Base-by-base conservation (phyloP, 2,113 vertebrate species). In the Caretta caretta region DNA sequence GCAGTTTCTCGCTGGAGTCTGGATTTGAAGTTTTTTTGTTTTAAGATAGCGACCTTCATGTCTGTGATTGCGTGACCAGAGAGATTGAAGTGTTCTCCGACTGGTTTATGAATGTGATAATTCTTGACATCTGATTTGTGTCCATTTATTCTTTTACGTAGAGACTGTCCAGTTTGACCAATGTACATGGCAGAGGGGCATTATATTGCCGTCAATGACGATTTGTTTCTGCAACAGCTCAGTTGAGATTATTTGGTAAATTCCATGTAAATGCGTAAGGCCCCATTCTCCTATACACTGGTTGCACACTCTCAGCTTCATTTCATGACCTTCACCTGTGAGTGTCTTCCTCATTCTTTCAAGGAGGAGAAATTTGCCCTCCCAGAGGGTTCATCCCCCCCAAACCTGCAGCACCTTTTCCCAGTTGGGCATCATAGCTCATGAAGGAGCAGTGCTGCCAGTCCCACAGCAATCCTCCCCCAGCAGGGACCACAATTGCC, bases 371-470 rank as follows among this genome's bases (percentile, higher is more conserved):
- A n/a, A 0, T 0, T 2, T 50, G 11, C 16, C 59, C 48, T 24
- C 19, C 38, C 14, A 46, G 35, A 82, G 5, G 57, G 5, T n/a
- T 81, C 65, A 9, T 88, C 2, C 1, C 1, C 0, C 31, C 14
- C 16, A 35, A 8, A 65, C 62, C 31, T 65, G 31, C 62, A n/a
- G 14, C 31, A 35, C 31, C 27, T 31, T 59, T 59, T 29, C 31
- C 57, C 14, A 81, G 7, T 2, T 83, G 29, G 57, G 72, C 0
- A 0, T 29, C 8, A 48, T n/a, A 65, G 62, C 10, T 84, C 31
- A 31, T 27, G 24, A 92, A 62, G 78, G 92, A 80, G 1, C 1
- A 79, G 1, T 80, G 42, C 84, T 90, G 86, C 1, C 24, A 83
- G 5, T 46, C 8, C 1, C 8, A 65, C 35, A 69, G n/a, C 17